These are phyloP conservation scores for Acrobasis suavella DNA, from an alignment of 2,888 invertebrate species.

Conservation along the genomic window DNA sequence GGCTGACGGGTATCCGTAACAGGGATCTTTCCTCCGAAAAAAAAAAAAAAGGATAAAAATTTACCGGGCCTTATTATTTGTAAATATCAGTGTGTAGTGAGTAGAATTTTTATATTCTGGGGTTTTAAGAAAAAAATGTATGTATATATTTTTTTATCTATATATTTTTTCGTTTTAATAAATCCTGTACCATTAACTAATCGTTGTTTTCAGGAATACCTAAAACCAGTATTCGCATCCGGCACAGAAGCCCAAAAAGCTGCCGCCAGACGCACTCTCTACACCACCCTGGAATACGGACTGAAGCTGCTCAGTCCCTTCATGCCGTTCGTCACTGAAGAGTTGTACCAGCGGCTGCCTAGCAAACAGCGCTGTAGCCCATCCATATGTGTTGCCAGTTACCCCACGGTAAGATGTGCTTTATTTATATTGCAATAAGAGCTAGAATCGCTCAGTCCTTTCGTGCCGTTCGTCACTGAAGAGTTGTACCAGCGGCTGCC, in stretches of 20 bases:
- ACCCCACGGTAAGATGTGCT: constrained; percentile 84
- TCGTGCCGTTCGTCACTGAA: constrained; percentile 68
- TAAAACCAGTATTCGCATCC: constrained; percentile 92
- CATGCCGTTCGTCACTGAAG: constrained; percentile 99
- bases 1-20: no score
- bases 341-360: constrained; percentile 96
- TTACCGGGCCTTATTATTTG: no score
- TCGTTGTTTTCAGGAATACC: constrained; percentile 90
- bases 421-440: no score
- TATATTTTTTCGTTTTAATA: no score
- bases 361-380: constrained; percentile 81
- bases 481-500: constrained; percentile 91
- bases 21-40: no score
- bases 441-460: no score
- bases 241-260: constrained; percentile 79
- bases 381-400: constrained; percentile 94
- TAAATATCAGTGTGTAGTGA: no score
- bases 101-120: no score
- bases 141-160: no score
- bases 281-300: constrained; percentile 91
- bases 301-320: constrained; percentile 95
- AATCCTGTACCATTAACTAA: no score
- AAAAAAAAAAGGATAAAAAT: no score
- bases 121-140: no score
- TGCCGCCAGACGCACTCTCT: constrained; percentile 88